These are phyloP conservation scores for Scotopteryx bipunctaria DNA, from an alignment of 2,888 invertebrate species.

Conservation along the genomic window DNA sequence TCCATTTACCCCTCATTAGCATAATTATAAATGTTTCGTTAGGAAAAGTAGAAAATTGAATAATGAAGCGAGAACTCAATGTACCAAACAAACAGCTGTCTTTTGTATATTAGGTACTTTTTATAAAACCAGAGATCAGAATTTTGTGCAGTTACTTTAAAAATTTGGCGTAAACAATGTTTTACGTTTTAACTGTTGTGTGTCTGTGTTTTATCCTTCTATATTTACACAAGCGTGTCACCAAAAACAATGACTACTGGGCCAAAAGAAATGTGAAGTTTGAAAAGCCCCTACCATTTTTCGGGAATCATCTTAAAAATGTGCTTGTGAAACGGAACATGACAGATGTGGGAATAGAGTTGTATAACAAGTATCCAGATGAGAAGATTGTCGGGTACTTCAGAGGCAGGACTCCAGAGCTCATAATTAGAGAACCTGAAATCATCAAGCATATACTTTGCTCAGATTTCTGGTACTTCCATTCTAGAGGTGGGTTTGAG, in stretches of 20 bases:
- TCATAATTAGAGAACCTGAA: conserved; percentile 50
- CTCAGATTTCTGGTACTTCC: conserved; percentile 46
- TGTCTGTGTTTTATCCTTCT: too few relatives aligned
- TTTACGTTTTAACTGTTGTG: too few relatives aligned
- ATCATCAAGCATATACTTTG: conserved; percentile 44
- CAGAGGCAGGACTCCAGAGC: conserved; percentile 40
- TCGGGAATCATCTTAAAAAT: conserved; percentile 35
- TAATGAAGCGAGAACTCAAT: too few relatives aligned
- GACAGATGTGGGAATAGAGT: conserved; percentile 26
- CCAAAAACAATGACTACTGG: conserved; percentile 36
- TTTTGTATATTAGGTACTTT: too few relatives aligned
- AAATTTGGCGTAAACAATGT: too few relatives aligned
- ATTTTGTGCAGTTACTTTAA: too few relatives aligned
- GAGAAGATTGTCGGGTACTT: conserved; percentile 50
- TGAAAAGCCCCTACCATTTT: conserved; percentile 32
- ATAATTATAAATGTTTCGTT: too few relatives aligned
- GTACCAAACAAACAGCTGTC: too few relatives aligned
- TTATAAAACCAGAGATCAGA: too few relatives aligned
- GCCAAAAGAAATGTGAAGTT: conserved; percentile 31
- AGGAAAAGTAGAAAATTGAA: too few relatives aligned
- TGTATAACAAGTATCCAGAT: conserved; percentile 42
- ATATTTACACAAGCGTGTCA: too few relatives aligned
- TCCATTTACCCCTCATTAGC: too few relatives aligned
- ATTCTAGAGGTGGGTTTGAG: conserved; percentile 44
- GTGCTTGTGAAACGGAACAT: conserved; percentile 23